A percentile compares a stretch with the other conserved stretches of the same genome.
Conservation (phyloP, 2,888 invertebrate genomes). For the Metopia argyrocephala region DNA sequence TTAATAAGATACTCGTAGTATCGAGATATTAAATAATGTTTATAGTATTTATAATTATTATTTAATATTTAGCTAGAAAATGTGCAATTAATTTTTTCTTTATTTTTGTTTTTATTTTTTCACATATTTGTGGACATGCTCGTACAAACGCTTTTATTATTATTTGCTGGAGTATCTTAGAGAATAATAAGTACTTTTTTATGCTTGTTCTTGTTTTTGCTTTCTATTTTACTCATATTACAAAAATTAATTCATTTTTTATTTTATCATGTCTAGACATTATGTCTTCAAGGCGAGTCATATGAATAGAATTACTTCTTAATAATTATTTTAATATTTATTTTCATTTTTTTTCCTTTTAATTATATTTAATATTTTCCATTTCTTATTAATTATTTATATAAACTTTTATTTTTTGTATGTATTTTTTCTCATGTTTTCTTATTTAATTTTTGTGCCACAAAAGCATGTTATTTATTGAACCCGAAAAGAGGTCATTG, state of each 20-base stretch:
- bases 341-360: not conserved
- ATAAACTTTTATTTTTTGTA: not conserved
- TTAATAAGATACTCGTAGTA: too few relatives aligned
- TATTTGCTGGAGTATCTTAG: too few relatives aligned
- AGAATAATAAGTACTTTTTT: slow-evolving; percentile 21
- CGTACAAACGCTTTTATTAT: too few relatives aligned
- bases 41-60: too few relatives aligned
- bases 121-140: too few relatives aligned
- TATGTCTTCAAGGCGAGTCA: not conserved
- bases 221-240: slow-evolving; percentile 12
- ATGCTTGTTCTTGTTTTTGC: slow-evolving; percentile 19
- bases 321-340: not conserved
- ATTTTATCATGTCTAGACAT: slow-evolving; percentile 50
- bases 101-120: too few relatives aligned
- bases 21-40: too few relatives aligned
- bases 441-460: too few relatives aligned
- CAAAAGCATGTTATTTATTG: too few relatives aligned
- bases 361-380: not conserved
- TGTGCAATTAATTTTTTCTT: too few relatives aligned
- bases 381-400: not conserved
- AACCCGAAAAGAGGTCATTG: too few relatives aligned
- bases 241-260: slow-evolving; percentile 15
- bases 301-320: not conserved
- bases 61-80: too few relatives aligned
- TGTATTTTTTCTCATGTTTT: not conserved